Evolutionary conservation across 2,113 vertebrate genomes (phyloP).

Genomic region (Poeciliopsis retropinna): DNA sequence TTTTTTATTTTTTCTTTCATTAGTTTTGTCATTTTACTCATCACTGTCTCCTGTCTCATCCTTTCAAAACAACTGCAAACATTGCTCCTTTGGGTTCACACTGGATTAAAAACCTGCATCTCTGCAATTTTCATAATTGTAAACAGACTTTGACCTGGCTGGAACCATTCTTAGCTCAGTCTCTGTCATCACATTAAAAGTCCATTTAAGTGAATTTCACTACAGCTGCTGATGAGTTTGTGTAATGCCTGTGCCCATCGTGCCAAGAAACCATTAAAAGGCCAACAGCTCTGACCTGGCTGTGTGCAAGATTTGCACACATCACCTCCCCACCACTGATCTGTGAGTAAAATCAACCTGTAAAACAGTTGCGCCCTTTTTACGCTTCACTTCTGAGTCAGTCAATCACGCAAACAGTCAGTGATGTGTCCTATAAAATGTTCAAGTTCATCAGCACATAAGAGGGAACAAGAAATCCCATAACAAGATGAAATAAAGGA

Average conservation of each 20-base stretch:
- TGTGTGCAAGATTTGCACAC: constrained; percentile 5
- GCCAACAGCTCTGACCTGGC: constrained; percentile 1
- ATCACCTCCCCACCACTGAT: neutral
- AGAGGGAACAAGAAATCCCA: constrained; percentile 57
- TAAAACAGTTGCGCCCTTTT: constrained; percentile 15
- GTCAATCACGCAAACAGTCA: constrained; percentile 19
- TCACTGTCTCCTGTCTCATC: constrained; percentile 24
- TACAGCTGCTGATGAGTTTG: constrained; percentile 30
- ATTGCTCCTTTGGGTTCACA: constrained; percentile 26
- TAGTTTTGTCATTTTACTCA: neutral
- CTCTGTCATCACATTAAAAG: constrained; percentile 66
- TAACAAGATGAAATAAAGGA: constrained; percentile 47
- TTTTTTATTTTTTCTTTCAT: too few relatives aligned
- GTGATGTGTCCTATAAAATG: constrained; percentile 19
- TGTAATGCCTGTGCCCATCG: constrained; percentile 1
- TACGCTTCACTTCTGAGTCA: constrained; percentile 16
- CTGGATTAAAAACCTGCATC: constrained; percentile 55
- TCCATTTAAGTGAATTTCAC: constrained; percentile 63
- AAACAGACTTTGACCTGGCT: constrained; percentile 45
- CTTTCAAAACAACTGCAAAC: constrained; percentile 44
- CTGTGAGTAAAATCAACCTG: constrained; percentile 30
- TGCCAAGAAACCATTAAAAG: constrained; percentile 11
- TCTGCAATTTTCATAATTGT: constrained; percentile 72
- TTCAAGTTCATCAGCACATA: constrained; percentile 46
- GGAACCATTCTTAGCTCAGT: constrained; percentile 45